Conservation (phyloP, 2,113 vertebrate genomes). For the Oncorhynchus gorbuscha region DNA sequence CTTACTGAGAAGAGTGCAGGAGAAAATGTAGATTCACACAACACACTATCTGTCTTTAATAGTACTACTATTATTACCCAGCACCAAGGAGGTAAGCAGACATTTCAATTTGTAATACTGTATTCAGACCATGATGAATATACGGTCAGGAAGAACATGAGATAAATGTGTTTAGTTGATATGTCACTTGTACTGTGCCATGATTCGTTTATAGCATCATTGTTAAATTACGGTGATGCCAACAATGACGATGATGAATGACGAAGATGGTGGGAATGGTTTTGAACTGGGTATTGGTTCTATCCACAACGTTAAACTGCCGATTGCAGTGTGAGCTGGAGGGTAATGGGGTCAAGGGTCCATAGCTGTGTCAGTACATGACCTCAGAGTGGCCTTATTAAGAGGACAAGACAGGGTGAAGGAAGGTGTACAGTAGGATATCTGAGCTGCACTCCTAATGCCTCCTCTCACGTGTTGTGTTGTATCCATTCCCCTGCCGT, state of each 20-base stretch:
- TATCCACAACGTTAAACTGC: neutral
- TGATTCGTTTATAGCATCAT: neutral
- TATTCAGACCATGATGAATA: no score
- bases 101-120: neutral
- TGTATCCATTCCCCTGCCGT: neutral
- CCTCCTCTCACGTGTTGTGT: neutral
- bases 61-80: no score
- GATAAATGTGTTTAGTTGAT: neutral
- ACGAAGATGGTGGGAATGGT: no score
- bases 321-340: no score
- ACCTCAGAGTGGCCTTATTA: neutral
- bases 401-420: neutral
- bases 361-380: no score
- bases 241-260: constrained; percentile 5
- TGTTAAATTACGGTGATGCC: neutral
- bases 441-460: neutral
- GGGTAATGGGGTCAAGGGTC: no score
- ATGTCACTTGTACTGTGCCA: neutral
- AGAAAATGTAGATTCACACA: no score
- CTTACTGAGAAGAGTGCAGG: no score
- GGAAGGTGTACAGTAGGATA: neutral
- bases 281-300: no score
- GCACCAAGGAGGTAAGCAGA: no score
- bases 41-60: no score
- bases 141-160: no score